phyloP scores from a whole-genome alignment of 1,140 invertebrate genomes.

The Geopemphigus sp. region DNA sequence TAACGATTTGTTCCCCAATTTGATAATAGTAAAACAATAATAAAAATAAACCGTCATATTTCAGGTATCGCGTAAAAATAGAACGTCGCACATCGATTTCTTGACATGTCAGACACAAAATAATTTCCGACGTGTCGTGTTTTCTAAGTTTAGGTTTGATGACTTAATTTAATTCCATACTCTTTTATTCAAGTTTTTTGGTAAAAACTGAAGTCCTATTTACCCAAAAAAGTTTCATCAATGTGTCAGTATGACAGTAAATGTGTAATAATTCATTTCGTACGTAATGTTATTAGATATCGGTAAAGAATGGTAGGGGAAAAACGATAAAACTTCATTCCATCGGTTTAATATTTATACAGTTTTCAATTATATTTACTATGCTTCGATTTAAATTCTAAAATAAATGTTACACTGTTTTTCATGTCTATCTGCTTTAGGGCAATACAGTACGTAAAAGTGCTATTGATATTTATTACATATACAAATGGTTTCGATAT shows the following conservation, averaged over 20 bases:
- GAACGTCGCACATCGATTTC: neutral
- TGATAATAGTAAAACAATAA: neutral
- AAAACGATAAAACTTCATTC: neutral
- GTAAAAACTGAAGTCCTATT: neutral
- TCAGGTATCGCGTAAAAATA: neutral
- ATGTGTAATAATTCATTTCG: neutral
- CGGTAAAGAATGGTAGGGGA: neutral
- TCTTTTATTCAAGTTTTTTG: neutral
- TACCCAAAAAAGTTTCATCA: neutral
- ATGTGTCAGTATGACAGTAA: slow-evolving; percentile 15
- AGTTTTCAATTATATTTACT: too few relatives aligned
- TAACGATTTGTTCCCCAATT: neutral
- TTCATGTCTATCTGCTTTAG: too few relatives aligned
- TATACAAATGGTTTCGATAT: too few relatives aligned
- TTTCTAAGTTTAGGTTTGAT: neutral
- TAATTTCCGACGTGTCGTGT: neutral
- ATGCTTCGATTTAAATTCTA: too few relatives aligned
- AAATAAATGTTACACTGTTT: too few relatives aligned
- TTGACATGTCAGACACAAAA: neutral
- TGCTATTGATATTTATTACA: too few relatives aligned
- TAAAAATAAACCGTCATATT: neutral
- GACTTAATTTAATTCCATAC: slow-evolving; percentile 3
- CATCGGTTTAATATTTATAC: neutral
- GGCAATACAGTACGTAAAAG: too few relatives aligned
- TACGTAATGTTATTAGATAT: neutral